Evolutionary conservation across 2,797 vertebrate genomes (phyloP).

Genomic region (Peromyscus nudipes): DNA sequence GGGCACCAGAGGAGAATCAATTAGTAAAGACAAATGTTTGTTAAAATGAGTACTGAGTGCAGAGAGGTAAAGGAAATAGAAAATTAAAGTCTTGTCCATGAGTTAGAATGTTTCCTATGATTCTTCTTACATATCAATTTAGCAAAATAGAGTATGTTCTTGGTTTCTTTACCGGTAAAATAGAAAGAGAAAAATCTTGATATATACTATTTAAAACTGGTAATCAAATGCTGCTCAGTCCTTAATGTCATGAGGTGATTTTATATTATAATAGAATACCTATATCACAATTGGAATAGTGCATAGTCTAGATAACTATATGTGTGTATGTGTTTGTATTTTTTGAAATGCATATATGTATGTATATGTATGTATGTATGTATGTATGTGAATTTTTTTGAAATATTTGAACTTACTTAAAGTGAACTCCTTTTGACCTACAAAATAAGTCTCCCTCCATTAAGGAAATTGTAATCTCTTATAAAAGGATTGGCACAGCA

Average conservation of each 20-base stretch:
- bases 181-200: neutral
- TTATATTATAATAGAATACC: neutral
- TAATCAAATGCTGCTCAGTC: neutral
- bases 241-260: neutral
- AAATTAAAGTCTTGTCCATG: neutral
- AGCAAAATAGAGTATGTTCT: neutral
- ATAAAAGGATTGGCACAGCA: constrained; percentile 45
- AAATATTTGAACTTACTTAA: constrained; percentile 48
- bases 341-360: neutral
- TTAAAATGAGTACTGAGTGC: neutral
- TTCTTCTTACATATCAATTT: neutral
- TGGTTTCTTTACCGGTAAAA: neutral
- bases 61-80: neutral
- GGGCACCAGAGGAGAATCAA: neutral
- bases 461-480: constrained; percentile 64
- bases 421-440: constrained; percentile 52
- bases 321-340: neutral
- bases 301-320: neutral
- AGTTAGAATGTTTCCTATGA: neutral
- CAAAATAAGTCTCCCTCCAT: constrained; percentile 37
- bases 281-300: neutral
- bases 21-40: neutral
- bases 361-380: neutral
- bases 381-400: neutral
- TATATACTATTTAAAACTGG: neutral